Evolutionary conservation across 1,140 invertebrate genomes (phyloP).

Genomic region (Drosophila takahashii): DNA sequence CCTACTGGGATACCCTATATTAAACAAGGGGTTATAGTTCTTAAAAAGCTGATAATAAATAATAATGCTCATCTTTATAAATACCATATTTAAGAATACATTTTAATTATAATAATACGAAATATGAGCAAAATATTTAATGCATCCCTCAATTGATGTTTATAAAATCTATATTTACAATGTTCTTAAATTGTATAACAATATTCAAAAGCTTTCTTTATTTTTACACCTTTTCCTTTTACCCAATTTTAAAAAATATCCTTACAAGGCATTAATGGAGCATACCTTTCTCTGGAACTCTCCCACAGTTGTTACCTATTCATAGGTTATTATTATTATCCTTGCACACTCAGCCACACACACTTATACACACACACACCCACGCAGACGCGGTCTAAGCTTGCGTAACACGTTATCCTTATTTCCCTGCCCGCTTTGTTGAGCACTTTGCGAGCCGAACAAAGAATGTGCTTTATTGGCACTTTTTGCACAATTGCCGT

Average conservation of each 20-base stretch:
- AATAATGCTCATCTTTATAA: too few relatives aligned
- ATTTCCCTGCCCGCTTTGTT: constrained; percentile 64
- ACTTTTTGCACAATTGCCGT: constrained; percentile 80
- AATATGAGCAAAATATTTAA: too few relatives aligned
- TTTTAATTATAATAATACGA: too few relatives aligned
- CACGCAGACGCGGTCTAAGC: constrained; percentile 48
- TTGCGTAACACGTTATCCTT: constrained; percentile 74
- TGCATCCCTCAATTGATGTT: too few relatives aligned
- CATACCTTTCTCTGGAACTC: neutral
- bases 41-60: neutral
- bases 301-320: constrained; percentile 74
- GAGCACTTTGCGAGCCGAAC: constrained; percentile 80
- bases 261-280: constrained; percentile 8
- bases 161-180: too few relatives aligned
- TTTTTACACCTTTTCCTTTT: neutral
- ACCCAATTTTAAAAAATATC: neutral
- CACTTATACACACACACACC: constrained; percentile 19
- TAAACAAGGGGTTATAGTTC: too few relatives aligned
- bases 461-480: constrained; percentile 83
- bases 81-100: too few relatives aligned
- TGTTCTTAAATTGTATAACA: too few relatives aligned
- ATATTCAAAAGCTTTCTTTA: too few relatives aligned
- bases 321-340: constrained; percentile 83
- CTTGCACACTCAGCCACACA: constrained; percentile 70
- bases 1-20: constrained; percentile 22